Percentiles rank a stretch among this genome's conserved stretches.
phyloP scores from a whole-genome alignment of 2,113 vertebrate genomes.

The Rhynchomys soricoides region DNA sequence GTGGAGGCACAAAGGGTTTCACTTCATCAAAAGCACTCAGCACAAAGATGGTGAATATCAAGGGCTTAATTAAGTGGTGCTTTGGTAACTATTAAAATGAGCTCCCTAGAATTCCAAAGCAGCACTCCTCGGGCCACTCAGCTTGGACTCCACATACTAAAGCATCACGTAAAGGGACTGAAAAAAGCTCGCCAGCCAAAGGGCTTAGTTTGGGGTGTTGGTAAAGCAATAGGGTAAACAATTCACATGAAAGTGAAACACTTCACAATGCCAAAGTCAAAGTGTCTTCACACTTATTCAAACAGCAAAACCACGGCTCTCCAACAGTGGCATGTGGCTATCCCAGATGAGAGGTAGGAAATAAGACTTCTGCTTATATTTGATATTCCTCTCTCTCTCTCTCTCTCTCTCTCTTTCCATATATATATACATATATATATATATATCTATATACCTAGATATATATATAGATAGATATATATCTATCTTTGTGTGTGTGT shows the following conservation, averaged over 20 bases:
- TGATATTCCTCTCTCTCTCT: background rate
- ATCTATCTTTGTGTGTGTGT: too few species aligned
- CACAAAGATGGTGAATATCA: background rate
- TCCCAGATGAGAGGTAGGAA: background rate
- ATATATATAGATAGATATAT: too few species aligned
- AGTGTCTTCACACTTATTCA: background rate
- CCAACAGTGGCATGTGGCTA: background rate
- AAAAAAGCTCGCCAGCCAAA: background rate
- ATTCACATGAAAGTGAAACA: background rate
- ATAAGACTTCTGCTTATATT: background rate
- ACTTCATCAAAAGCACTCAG: background rate
- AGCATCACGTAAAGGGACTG: background rate
- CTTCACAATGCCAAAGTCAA: background rate
- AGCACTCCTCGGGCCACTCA: background rate
- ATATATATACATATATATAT: too few species aligned
- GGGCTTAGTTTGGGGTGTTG: background rate
- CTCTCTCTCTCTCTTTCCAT: too few species aligned
- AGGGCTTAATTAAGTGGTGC: background rate
- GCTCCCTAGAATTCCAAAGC: background rate
- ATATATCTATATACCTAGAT: too few species aligned
- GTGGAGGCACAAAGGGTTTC: background rate
- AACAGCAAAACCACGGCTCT: background rate
- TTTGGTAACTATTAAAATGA: background rate
- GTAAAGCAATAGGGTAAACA: slow-evolving; percentile 2
- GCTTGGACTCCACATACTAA: background rate